These are phyloP conservation scores for Oryctes rhinoceros DNA, from an alignment of 1,140 invertebrate species.

Conservation along the genomic window DNA sequence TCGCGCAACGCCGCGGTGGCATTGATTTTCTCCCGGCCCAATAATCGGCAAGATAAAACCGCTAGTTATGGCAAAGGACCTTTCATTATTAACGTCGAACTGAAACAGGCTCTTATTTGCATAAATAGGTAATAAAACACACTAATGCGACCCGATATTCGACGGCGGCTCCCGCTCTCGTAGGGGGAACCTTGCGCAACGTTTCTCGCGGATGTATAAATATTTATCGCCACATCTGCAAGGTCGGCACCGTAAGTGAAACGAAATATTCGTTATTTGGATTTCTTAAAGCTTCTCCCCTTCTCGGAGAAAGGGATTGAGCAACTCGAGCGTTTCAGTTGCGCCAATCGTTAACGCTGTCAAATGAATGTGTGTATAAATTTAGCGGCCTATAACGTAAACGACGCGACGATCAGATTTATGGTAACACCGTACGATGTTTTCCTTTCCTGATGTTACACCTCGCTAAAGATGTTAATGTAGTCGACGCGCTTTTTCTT, in stretches of 20 bases:
- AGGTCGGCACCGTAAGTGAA: neutral
- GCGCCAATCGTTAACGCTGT: too few relatives aligned
- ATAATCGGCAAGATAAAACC: neutral
- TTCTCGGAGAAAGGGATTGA: slow-evolving; percentile 7
- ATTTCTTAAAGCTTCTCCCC: neutral
- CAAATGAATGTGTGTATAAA: too few relatives aligned
- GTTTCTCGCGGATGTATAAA: slow-evolving; percentile 3
- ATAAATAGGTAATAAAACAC: slow-evolving; percentile 19
- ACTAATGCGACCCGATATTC: neutral
- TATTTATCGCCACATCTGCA: neutral
- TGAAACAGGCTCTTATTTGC: slow-evolving; percentile 14
- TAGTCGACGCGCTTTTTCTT: too few relatives aligned
- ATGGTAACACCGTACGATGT: too few relatives aligned
- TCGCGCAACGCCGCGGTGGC: neutral
- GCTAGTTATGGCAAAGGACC: neutral
- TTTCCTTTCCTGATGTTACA: too few relatives aligned
- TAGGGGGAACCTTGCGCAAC: neutral
- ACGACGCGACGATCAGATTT: too few relatives aligned
- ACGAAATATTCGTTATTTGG: slow-evolving; percentile 3
- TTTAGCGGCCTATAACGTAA: too few relatives aligned
- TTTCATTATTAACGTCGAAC: slow-evolving; percentile 9
- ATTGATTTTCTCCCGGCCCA: neutral
- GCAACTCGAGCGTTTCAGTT: neutral
- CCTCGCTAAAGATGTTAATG: too few relatives aligned
- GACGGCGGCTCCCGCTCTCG: neutral